phyloP scores from a whole-genome alignment of 2,113 vertebrate genomes.

The Ifrita kowaldi region DNA sequence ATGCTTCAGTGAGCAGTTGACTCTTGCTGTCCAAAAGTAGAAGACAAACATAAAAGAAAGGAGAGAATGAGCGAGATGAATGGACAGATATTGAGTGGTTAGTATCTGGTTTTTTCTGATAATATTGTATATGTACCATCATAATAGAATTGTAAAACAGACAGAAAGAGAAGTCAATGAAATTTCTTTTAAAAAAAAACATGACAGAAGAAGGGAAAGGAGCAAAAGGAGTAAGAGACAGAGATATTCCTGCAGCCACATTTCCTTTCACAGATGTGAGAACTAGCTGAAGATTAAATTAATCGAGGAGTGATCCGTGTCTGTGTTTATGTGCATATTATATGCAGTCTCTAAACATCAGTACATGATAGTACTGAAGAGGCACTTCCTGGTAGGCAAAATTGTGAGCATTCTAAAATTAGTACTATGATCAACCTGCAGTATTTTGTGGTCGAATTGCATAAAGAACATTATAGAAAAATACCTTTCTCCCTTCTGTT shows the following conservation, averaged over 20 bases:
- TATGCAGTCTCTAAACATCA: neutral
- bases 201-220: neutral
- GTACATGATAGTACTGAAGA: neutral
- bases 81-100: neutral
- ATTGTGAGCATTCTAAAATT: neutral
- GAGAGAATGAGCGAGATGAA: neutral
- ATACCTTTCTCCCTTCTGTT: neutral
- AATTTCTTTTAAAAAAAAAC: neutral
- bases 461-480: neutral
- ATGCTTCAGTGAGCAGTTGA: neutral
- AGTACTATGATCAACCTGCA: neutral
- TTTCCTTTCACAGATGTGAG: neutral
- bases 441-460: neutral
- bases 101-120: neutral
- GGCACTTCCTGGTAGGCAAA: neutral
- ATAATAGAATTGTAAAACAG: neutral
- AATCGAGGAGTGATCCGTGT: neutral
- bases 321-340: neutral
- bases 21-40: neutral
- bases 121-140: neutral
- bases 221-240: neutral
- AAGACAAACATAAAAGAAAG: neutral
- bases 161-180: neutral
- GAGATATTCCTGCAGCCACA: neutral
- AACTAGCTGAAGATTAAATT: neutral